Evolutionary conservation across 2,797 vertebrate species (phyloP).

Genomic region (Lerista edwardsae): DNA sequence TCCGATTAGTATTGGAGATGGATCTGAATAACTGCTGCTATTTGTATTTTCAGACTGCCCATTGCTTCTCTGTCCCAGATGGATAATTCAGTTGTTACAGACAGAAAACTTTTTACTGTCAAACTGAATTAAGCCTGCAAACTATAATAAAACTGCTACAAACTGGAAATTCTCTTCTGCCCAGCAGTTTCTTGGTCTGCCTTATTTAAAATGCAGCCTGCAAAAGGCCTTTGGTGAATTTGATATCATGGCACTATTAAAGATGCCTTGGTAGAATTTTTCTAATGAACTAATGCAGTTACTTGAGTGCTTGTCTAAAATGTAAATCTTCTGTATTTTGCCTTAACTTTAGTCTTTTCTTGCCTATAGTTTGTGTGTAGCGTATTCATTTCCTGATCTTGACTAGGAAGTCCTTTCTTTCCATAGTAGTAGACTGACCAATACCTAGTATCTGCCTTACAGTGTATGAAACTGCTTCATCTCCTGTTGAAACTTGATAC

Average conservation of each 20-base stretch:
- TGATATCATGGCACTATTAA: no score
- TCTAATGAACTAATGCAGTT: neutral
- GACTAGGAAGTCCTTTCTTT: neutral
- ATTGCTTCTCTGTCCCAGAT: neutral
- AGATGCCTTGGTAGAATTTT: no score
- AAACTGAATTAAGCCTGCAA: neutral
- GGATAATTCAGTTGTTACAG: neutral
- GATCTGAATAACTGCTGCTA: no score
- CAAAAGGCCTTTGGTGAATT: neutral
- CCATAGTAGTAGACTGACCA: accelerated
- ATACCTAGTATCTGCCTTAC: constrained; percentile 13
- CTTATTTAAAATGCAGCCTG: neutral
- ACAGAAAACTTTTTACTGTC: neutral
- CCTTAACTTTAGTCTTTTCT: neutral
- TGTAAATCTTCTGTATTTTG: neutral
- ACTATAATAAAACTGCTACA: neutral
- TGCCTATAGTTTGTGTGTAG: neutral
- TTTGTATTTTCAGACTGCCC: neutral
- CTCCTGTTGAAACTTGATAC: neutral
- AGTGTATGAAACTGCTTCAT: neutral
- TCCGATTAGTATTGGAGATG: neutral
- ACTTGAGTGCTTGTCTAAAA: neutral
- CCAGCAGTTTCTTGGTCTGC: neutral
- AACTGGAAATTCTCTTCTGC: neutral
- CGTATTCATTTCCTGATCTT: neutral